These are phyloP conservation scores for Anthopleura xanthogrammica DNA, from an alignment of 92 coral and sea anemone genomes.

Conservation along the genomic window DNA sequence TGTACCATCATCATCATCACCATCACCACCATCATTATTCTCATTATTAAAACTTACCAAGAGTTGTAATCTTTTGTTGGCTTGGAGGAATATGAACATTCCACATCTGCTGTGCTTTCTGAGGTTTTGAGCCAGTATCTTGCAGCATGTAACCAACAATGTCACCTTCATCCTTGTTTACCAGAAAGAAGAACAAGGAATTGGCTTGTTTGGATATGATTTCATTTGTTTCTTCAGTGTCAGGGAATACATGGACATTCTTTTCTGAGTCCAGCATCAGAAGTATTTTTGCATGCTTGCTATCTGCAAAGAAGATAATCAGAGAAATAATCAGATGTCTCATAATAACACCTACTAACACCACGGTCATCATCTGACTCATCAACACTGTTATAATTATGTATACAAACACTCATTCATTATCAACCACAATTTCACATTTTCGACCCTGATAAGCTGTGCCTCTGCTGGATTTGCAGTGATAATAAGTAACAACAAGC, in stretches of 20 bases:
- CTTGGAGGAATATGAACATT: conserved; percentile 76
- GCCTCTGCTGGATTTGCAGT: no score
- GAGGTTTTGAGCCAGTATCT: conserved; percentile 47
- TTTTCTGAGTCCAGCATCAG: conserved; percentile 82
- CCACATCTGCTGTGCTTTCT: conserved; percentile 87
- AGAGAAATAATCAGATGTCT: neutral
- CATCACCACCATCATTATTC: neutral
- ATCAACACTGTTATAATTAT: neutral
- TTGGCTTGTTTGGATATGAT: conserved; percentile 61
- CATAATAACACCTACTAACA: neutral
- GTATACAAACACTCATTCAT: neutral
- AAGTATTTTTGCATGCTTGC: conserved; percentile 86
- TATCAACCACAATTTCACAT: no score
- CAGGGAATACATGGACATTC: conserved; percentile 85
- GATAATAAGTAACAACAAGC: no score
- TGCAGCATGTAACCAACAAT: conserved; percentile 72
- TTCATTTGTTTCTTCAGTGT: conserved; percentile 67
- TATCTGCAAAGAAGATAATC: conserved; percentile 46
- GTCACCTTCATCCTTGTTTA: conserved; percentile 56
- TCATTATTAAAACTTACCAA: conserved; percentile 54
- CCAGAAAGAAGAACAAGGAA: conserved; percentile 80
- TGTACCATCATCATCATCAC: no score
- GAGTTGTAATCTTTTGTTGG: conserved; percentile 76
- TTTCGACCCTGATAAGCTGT: no score
- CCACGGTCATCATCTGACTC: neutral